A percentile compares a stretch with the other conserved stretches of the same genome.
Evolutionary conservation across 2,888 invertebrate species (phyloP).

Genomic region (Hypercompe scribonia): DNA sequence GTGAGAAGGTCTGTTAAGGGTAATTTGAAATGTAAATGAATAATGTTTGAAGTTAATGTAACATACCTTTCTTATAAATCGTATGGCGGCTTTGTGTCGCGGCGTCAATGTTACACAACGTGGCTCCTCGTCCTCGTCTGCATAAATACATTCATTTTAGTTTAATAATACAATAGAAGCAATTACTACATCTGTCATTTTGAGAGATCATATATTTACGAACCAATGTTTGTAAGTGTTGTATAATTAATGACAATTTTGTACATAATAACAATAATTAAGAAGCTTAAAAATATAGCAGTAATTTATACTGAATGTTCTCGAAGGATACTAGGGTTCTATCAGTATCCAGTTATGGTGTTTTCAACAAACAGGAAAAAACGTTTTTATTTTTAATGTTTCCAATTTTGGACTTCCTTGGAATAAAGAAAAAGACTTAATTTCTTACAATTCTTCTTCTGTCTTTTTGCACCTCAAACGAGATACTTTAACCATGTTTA

Average conservation of each 20-base stretch:
- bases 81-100: conserved; percentile 95
- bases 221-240: conserved; percentile 15
- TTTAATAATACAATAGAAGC: conserved; percentile 17
- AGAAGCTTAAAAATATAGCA: not conserved
- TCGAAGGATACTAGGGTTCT: not conserved
- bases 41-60: conserved; percentile 13
- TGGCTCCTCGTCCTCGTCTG: conserved; percentile 94
- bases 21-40: conserved; percentile 4
- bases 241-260: not conserved
- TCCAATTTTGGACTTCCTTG: not conserved
- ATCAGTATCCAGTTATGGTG: not conserved
- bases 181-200: conserved; percentile 27
- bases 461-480: not conserved
- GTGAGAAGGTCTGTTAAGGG: not conserved
- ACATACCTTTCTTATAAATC: conserved; percentile 96
- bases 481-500: not conserved
- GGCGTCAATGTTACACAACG: conserved; percentile 94
- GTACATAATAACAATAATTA: not conserved
- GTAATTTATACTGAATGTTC: not conserved
- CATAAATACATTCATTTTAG: conserved; percentile 56
- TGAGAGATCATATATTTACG: conserved; percentile 23
- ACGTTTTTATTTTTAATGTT: not conserved
- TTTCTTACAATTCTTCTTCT: not conserved
- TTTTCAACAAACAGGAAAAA: not conserved
- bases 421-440: not conserved